Percentiles rank a stretch among this genome's conserved stretches.
These are phyloP conservation scores for Callinectes sapidus DNA, from an alignment of 2,888 invertebrate genomes.

Conservation along the genomic window DNA sequence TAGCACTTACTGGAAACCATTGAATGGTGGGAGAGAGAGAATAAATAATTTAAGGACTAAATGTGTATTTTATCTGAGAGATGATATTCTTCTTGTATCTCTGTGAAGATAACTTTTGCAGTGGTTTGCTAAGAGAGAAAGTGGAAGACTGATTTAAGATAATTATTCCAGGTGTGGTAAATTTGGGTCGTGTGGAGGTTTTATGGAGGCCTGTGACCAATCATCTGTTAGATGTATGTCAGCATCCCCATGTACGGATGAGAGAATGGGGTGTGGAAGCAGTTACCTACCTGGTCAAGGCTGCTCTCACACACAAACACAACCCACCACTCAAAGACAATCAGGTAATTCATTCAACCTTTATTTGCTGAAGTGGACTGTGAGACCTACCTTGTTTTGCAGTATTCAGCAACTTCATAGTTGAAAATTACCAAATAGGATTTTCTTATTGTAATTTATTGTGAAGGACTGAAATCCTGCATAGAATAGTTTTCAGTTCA, in stretches of 20 bases:
- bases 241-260: constrained; percentile 95
- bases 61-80: too few species aligned
- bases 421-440: too few species aligned
- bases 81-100: neutral
- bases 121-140: neutral
- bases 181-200: constrained; percentile 93
- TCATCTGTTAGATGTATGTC: constrained; percentile 96
- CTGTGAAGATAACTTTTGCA: neutral
- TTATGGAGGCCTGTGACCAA: constrained; percentile 96
- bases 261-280: constrained; percentile 99
- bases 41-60: too few species aligned
- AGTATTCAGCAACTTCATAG: too few species aligned
- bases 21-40: too few species aligned
- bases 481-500: too few species aligned
- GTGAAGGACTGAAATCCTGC: too few species aligned
- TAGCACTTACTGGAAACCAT: too few species aligned
- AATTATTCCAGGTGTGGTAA: constrained; percentile 82
- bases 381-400: too few species aligned
- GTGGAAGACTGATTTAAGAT: neutral
- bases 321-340: constrained; percentile 84
- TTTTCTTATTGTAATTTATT: too few species aligned
- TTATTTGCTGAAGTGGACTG: neutral
- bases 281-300: constrained; percentile 93
- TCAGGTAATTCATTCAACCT: constrained; percentile 48
- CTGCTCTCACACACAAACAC: constrained; percentile 91